Conservation (phyloP, 2,113 vertebrate species). For the Hemiprocne comata region DNA sequence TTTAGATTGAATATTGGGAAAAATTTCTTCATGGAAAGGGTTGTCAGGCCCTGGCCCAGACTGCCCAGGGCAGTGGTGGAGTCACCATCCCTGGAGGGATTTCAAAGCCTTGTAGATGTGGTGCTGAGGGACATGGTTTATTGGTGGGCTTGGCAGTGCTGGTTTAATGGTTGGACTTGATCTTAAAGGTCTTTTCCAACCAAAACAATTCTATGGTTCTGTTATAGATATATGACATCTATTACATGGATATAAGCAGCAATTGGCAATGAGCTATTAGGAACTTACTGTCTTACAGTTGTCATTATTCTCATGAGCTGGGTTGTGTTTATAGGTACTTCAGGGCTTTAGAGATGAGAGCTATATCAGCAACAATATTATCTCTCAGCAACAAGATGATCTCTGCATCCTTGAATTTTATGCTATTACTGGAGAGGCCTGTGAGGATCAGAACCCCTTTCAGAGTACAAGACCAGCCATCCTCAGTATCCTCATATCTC, state of each 20-base stretch:
- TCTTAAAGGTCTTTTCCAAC: too few relatives aligned
- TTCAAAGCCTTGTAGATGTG: too few relatives aligned
- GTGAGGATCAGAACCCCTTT: neutral
- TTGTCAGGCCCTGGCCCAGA: too few relatives aligned
- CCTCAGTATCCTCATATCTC: neutral
- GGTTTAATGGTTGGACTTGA: too few relatives aligned
- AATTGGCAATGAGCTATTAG: neutral
- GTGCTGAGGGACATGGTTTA: too few relatives aligned
- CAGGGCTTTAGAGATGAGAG: neutral
- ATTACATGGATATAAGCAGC: fast-evolving
- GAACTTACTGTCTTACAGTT: neutral
- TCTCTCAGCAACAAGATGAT: neutral
- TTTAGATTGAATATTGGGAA: too few relatives aligned
- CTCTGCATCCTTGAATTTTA: neutral
- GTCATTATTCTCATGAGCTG: neutral
- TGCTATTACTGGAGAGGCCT: neutral
- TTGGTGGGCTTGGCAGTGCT: too few relatives aligned
- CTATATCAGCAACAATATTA: neutral
- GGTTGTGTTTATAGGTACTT: neutral
- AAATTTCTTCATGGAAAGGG: too few relatives aligned
- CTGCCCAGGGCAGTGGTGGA: too few relatives aligned
- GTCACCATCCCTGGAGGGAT: too few relatives aligned
- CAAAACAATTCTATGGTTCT: too few relatives aligned
- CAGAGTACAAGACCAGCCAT: neutral
- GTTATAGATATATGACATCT: too few relatives aligned